Conservation (phyloP, 2,797 vertebrate genomes). For the Notolabrus celidotus region DNA sequence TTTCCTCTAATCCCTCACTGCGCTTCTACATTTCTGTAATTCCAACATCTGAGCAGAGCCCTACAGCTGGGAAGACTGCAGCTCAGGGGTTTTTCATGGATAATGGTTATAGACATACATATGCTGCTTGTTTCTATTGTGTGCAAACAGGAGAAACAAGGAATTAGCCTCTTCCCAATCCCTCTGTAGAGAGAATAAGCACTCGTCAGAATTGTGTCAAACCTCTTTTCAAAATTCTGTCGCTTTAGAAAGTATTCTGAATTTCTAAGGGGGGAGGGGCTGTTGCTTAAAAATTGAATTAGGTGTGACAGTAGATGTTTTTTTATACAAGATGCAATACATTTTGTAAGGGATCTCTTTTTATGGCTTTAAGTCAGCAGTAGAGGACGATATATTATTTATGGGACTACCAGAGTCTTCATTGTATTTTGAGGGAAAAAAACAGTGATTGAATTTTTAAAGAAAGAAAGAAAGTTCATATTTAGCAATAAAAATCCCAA, state of each 20-base stretch:
- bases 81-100: conserved; percentile 52
- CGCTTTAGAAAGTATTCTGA: conserved; percentile 13
- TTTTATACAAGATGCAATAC: conserved; percentile 10
- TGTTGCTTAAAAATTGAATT: conserved; percentile 47
- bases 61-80: conserved; percentile 49
- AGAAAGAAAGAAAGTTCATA: too few relatives aligned
- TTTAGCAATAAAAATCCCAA: too few relatives aligned
- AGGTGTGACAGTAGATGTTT: conserved; percentile 24
- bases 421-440: too few relatives aligned
- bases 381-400: neutral
- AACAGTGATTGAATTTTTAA: too few relatives aligned
- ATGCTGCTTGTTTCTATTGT: conserved; percentile 24
- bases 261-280: conserved; percentile 33
- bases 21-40: conserved; percentile 59
- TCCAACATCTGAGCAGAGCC: conserved; percentile 62
- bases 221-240: conserved; percentile 30
- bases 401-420: too few relatives aligned
- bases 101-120: conserved; percentile 55
- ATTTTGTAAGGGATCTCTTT: neutral
- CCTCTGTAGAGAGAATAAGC: conserved; percentile 31
- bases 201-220: conserved; percentile 49
- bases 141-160: conserved; percentile 59
- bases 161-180: conserved; percentile 54
- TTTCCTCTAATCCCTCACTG: conserved; percentile 72
- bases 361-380: conserved; percentile 1